Conservation (phyloP, 2,888 invertebrate genomes). For the Polymixis flavicincta region DNA sequence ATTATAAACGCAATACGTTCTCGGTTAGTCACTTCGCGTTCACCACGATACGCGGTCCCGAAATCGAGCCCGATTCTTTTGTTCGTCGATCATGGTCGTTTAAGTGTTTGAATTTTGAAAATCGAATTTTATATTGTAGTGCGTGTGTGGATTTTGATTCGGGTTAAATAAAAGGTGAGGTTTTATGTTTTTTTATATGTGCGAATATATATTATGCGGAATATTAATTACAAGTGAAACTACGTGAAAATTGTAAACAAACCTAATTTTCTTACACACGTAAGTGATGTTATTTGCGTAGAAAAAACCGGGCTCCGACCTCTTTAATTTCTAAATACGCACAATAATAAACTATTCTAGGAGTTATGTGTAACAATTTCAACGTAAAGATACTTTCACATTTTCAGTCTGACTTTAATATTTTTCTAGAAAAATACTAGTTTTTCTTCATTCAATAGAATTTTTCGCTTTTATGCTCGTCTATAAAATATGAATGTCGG, state of each 20-base stretch:
- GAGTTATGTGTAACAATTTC: constrained; percentile 55
- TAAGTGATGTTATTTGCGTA: constrained; percentile 55
- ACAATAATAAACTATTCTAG: constrained; percentile 65
- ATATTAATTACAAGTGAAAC: constrained; percentile 9
- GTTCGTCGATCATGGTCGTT: constrained; percentile 61
- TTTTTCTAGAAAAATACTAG: constrained; percentile 31
- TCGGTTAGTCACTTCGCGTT: constrained; percentile 82
- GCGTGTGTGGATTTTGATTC: constrained; percentile 39
- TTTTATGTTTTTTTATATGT: not conserved
- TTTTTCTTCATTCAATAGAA: constrained; percentile 24
- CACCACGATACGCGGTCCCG: constrained; percentile 71
- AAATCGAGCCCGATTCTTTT: constrained; percentile 55
- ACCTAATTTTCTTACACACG: constrained; percentile 7
- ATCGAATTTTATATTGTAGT: constrained; percentile 32
- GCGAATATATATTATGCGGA: not conserved
- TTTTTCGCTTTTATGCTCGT: constrained; percentile 49
- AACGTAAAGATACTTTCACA: constrained; percentile 40
- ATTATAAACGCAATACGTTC: constrained; percentile 77
- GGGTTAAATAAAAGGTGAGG: constrained; percentile 17
- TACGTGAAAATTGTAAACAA: constrained; percentile 37
- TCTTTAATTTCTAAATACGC: constrained; percentile 67
- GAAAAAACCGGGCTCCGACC: constrained; percentile 62
- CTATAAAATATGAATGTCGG: constrained; percentile 61
- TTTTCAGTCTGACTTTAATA: constrained; percentile 34
- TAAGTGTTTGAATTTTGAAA: constrained; percentile 62